Base-by-base conservation (phyloP, 2,113 vertebrate species). In the Brachypteracias leptosomus region DNA sequence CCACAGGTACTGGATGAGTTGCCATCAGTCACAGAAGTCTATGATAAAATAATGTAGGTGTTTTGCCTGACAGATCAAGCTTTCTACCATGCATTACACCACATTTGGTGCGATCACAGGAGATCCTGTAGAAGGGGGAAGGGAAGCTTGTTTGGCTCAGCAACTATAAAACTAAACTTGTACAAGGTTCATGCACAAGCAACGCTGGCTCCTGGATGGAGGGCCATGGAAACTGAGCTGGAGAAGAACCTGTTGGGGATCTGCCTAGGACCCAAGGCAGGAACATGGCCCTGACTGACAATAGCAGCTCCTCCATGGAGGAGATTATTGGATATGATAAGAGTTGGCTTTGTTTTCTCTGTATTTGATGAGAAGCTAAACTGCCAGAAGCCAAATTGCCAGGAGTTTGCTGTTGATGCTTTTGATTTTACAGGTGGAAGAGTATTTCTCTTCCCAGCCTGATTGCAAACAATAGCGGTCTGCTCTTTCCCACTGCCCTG, bases 401-500 rank as follows among this genome's bases (percentile, higher is more conserved):
- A 91, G 90, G 72, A 90, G 85, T 80, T 91, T 90, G 38, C 82
- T 81, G 65, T 78, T n/a, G 88, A 77, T 86, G 85, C 72, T 79
- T 97, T 90, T 90, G 88, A 91, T 92, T 95, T 93, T 83, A 86
- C 40, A 93, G 51, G 49, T 59, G 74, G 90, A 61, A 86, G 73
- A 96, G 52, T 25, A 78, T 67, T 86, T 94, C 35, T 93, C 57
- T 93, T 85, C 63, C 78, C 82, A 89, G 88, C 46, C 85, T 80
- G 90, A 91, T 9, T 83, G 90, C 93, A 95, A 92, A 86, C 88
- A 93, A 33, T 10, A 84, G 57, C 10, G 1, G 38, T 44, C 52
- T 90, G 82, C 33, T 76, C 51, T 80, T 72, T 85, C 42, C 36
- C 59, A 61, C 38, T 84, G 58, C 28, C 65, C 35, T 94, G 82